Evolutionary conservation across 2,888 invertebrate genomes (phyloP).

Genomic region (Eupithecia exiguata): DNA sequence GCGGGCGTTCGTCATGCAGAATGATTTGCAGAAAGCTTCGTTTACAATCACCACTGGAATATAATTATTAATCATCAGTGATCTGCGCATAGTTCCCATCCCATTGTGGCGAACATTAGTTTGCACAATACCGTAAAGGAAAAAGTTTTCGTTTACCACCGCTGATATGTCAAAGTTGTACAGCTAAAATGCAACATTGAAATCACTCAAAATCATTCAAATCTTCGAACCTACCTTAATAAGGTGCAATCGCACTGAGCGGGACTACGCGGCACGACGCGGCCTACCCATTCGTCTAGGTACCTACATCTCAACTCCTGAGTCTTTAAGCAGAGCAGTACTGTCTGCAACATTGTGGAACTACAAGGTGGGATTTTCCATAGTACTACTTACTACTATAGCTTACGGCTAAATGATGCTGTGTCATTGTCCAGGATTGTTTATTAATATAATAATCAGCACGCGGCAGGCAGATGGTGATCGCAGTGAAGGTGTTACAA

Average conservation of each 20-base stretch:
- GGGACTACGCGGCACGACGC: too few relatives aligned
- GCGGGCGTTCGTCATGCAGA: conserved; percentile 60
- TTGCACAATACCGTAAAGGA: background rate
- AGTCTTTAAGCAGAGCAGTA: background rate
- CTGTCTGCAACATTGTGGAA: too few relatives aligned
- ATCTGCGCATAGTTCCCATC: background rate
- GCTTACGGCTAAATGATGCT: too few relatives aligned
- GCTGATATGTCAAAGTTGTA: too few relatives aligned
- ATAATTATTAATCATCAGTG: conserved; percentile 5
- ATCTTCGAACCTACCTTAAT: too few relatives aligned
- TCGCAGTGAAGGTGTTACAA: background rate
- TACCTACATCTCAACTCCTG: background rate
- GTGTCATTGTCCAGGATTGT: too few relatives aligned
- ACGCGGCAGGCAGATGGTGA: background rate
- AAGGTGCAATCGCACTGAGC: too few relatives aligned
- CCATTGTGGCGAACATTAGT: background rate
- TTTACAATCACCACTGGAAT: conserved; percentile 70
- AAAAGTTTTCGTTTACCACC: background rate
- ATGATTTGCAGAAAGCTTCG: conserved; percentile 68
- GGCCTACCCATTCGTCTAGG: background rate
- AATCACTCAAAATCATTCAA: too few relatives aligned
- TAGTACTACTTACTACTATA: too few relatives aligned
- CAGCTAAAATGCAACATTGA: too few relatives aligned
- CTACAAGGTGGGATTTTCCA: too few relatives aligned
- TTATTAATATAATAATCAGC: too few relatives aligned